Evolutionary conservation across 2,797 vertebrate species (phyloP), one percentile per base, ranked within the genome.

Genomic region (Leptoclinus maculatus): DNA sequence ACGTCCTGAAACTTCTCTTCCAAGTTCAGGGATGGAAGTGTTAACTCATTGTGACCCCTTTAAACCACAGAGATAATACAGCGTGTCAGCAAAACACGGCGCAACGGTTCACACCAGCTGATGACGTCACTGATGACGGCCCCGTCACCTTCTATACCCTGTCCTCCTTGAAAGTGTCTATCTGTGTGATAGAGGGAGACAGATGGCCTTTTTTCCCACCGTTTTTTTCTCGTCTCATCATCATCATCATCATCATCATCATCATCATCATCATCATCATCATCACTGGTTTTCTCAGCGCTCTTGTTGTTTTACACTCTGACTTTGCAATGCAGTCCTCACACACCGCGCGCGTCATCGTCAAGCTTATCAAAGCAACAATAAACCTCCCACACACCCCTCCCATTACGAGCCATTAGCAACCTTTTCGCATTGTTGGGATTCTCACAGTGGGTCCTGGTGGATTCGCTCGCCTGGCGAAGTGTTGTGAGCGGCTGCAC

Each of bases 281-380:
- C 51, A 21, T 78, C 73, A 12, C 58, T 68, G 36, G 76, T 59
- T 56, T 66, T 47, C 67, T 67, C 64, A 25, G 57, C 41, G 36
- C 67, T 76, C 23, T 12, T 82, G 70, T 66, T 87, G 67, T 89
- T 79, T 79, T 72, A 53, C 59, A 10, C 66, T 83, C 66, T 76
- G 63, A 79, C 72, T 64, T 49, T 62, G 36, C 56, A 82, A 82
- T 74, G 80, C 78, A 75, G 87, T 89, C 88, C 81, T 92, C 69
- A 32, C 84, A 32, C 84, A 73, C 76, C 68, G 38, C 72, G 34
- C 62, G 79, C 84, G 86, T 92, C 87, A 89, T 62, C 71, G 66
- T 65, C 83, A 73, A 9, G 87, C 84, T 92, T 91, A 94, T 94
- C 92, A 93, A 90, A 94, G 89, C 87, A 89, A 91, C 86, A 87